phyloP scores from a whole-genome alignment of 2,888 invertebrate genomes.

The Scaeva pyrastri region DNA sequence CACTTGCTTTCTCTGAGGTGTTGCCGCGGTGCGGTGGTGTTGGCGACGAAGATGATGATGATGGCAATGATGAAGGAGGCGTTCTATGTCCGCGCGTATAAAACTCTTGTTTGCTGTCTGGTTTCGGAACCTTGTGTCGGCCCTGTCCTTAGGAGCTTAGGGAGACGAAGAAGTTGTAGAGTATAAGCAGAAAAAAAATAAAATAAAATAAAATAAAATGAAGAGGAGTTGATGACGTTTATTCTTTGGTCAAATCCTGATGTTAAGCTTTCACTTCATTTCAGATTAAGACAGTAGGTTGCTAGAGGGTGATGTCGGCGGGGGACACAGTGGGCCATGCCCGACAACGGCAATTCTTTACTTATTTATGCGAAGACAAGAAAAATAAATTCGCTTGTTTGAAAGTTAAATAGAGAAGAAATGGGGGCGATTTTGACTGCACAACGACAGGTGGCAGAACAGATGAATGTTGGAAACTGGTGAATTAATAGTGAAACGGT shows the following conservation, averaged over 20 bases:
- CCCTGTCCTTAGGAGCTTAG: conserved; percentile 61
- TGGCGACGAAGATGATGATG: conserved; percentile 12
- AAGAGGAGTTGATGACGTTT: conserved; percentile 71
- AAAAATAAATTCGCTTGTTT: conserved; percentile 46
- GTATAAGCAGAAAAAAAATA: conserved; percentile 3
- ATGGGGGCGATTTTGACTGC: conserved; percentile 35
- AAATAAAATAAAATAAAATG: conserved; percentile 24
- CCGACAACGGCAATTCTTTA: conserved; percentile 25
- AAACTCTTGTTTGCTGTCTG: conserved; percentile 71
- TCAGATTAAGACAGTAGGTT: conserved; percentile 67
- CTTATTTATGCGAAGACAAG: conserved; percentile 46
- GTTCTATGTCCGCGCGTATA: conserved; percentile 58
- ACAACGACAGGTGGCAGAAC: conserved; percentile 38
- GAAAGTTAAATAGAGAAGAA: conserved; percentile 50
- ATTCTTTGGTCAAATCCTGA: conserved; percentile 74
- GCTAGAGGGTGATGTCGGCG: conserved; percentile 11
- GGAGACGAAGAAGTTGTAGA: conserved; percentile 29
- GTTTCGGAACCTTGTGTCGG: conserved; percentile 54
- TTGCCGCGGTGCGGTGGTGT: not conserved
- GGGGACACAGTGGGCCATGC: not conserved
- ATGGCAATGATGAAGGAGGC: conserved; percentile 24
- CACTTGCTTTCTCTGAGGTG: not conserved
- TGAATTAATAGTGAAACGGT: conserved; percentile 35
- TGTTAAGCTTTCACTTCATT: conserved; percentile 76
- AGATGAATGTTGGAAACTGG: conserved; percentile 31